A percentile compares a stretch with the other conserved stretches of the same genome.
These are phyloP conservation scores for Meiosimyza decipiens DNA, from an alignment of 2,888 invertebrate genomes.

Conservation along the genomic window DNA sequence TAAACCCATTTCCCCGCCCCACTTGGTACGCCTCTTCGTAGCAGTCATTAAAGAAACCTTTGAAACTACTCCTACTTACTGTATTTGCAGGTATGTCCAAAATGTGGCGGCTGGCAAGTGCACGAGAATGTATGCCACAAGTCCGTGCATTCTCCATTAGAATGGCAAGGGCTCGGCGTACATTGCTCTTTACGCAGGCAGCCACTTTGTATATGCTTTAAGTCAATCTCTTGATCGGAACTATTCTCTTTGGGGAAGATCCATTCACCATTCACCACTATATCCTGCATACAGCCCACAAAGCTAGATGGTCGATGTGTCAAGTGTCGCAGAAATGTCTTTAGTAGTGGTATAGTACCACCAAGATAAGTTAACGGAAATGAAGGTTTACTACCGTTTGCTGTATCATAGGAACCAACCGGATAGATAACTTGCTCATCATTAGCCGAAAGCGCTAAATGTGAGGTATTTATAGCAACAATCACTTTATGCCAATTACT, in stretches of 20 bases:
- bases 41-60: too few relatives aligned
- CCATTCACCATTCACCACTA: slow-evolving; percentile 87
- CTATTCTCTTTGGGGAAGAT: slow-evolving; percentile 68
- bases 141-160: slow-evolving; percentile 88
- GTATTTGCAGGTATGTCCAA: slow-evolving; percentile 88
- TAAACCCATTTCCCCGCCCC: too few relatives aligned
- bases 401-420: slow-evolving; percentile 82
- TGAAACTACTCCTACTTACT: slow-evolving; percentile 55
- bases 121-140: slow-evolving; percentile 89
- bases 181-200: slow-evolving; percentile 82
- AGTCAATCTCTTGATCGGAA: slow-evolving; percentile 56
- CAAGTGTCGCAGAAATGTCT: slow-evolving; percentile 70
- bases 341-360: slow-evolving; percentile 79
- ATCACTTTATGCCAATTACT: slow-evolving; percentile 90
- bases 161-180: slow-evolving; percentile 84
- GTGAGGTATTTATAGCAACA: slow-evolving; percentile 90
- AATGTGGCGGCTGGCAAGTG: slow-evolving; percentile 85
- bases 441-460: slow-evolving; percentile 86
- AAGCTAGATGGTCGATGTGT: slow-evolving; percentile 82
- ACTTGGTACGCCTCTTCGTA: too few relatives aligned
- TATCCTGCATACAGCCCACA: slow-evolving; percentile 93
- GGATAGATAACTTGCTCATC: slow-evolving; percentile 93
- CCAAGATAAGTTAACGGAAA: slow-evolving; percentile 88
- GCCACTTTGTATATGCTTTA: slow-evolving; percentile 75
- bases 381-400: slow-evolving; percentile 72